These are phyloP conservation scores for Alectura lathami DNA, from an alignment of 2,113 vertebrate genomes.

Conservation along the genomic window DNA sequence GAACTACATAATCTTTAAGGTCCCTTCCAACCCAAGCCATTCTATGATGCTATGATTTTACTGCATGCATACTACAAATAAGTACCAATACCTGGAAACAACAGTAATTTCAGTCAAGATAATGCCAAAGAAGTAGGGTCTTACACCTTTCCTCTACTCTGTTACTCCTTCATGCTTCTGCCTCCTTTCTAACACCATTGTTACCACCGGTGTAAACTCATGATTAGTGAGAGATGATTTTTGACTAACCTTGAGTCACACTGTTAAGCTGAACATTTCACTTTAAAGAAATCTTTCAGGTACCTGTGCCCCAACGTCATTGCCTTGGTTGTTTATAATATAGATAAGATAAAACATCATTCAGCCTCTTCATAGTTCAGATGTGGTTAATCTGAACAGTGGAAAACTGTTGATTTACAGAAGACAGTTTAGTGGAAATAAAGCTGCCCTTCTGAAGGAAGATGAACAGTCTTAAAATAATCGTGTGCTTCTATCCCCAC, in stretches of 20 bases:
- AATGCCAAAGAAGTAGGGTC: neutral
- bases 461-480: neutral
- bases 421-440: neutral
- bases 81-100: neutral
- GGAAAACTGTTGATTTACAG: neutral
- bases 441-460: neutral
- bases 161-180: neutral
- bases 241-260: accelerated
- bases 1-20: too few species aligned
- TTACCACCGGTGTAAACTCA: neutral
- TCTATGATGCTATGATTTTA: too few species aligned
- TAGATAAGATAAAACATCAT: neutral
- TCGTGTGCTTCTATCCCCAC: neutral
- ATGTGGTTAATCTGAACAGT: neutral
- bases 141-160: neutral
- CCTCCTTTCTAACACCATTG: neutral
- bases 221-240: neutral
- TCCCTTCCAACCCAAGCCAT: too few species aligned
- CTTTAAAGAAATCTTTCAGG: neutral
- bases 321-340: neutral
- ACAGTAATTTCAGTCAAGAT: neutral
- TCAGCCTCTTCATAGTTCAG: neutral
- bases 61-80: neutral
- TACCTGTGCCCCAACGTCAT: neutral
- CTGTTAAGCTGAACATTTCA: neutral